Conservation (phyloP, 2,888 invertebrate species). For the Caenorhabditis wallacei region DNA sequence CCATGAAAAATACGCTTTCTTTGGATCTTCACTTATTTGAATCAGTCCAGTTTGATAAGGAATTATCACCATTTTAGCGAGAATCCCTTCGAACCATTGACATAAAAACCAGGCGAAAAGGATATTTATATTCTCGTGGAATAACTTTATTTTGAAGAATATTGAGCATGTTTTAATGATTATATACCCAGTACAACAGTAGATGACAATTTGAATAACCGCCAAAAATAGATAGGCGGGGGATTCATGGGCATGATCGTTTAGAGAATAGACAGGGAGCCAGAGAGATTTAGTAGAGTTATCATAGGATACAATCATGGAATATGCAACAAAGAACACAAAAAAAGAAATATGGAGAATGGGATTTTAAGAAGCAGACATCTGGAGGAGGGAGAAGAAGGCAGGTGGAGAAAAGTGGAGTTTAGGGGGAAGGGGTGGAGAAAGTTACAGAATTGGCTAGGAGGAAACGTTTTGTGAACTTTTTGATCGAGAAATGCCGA, state of each 20-base stretch:
- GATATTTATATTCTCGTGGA: conserved; percentile 26
- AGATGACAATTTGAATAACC: conserved; percentile 3
- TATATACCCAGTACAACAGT: conserved; percentile 18
- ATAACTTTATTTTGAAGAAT: conserved; percentile 8
- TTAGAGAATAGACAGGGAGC: conserved; percentile 32
- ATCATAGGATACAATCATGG: conserved; percentile 16
- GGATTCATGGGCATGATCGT: conserved; percentile 16
- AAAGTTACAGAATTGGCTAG: not conserved
- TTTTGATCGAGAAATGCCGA: not conserved
- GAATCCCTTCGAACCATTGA: conserved; percentile 35
- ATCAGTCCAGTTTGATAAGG: conserved; percentile 28
- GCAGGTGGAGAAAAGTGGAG: not conserved
- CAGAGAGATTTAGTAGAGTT: conserved; percentile 5
- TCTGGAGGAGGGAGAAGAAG: not conserved
- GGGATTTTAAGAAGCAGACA: not conserved
- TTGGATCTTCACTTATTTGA: conserved; percentile 2
- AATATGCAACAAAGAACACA: not conserved
- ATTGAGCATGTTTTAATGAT: conserved; percentile 16
- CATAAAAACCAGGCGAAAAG: conserved; percentile 16
- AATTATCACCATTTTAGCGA: conserved; percentile 13
- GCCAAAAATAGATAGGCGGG: not conserved
- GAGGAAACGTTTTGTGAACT: not conserved
- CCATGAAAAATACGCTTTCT: conserved; percentile 19
- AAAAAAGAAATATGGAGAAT: no score
- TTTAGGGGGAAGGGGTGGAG: not conserved